Percentiles rank a stretch among this genome's conserved stretches.
Conservation (phyloP, 1,140 invertebrate genomes). For the Aricia agestis region DNA sequence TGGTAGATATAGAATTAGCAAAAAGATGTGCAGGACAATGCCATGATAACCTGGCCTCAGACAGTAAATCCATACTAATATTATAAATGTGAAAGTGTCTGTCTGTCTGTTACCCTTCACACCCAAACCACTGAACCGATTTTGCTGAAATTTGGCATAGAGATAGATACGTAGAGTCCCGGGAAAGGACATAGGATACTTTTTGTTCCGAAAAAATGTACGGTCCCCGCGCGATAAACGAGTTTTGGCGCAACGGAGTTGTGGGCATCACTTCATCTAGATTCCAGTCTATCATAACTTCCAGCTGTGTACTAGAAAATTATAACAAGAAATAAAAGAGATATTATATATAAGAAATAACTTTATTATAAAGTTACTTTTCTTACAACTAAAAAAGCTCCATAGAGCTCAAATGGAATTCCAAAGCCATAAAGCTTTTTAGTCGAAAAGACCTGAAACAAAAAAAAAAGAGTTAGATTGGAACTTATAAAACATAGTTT, state of each 20-base stretch:
- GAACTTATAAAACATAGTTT: not conserved
- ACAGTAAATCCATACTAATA: too few relatives aligned
- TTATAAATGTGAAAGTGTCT: too few relatives aligned
- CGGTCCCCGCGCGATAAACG: too few relatives aligned
- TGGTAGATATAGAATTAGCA: too few relatives aligned
- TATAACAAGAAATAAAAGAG: conserved; percentile 28
- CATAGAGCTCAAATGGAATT: conserved; percentile 67
- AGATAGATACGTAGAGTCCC: too few relatives aligned
- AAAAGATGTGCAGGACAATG: too few relatives aligned
- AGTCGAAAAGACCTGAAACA: conserved; percentile 85
- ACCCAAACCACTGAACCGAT: not conserved
- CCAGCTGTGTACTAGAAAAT: not conserved
- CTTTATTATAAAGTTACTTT: conserved; percentile 61
- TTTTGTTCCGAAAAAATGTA: too few relatives aligned
- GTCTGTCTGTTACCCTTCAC: conserved; percentile 21
- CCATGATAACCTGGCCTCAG: too few relatives aligned
- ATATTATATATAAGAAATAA: conserved; percentile 34
- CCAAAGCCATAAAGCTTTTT: conserved; percentile 74
- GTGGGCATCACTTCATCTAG: too few relatives aligned
- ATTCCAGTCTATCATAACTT: too few relatives aligned
- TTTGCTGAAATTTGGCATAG: too few relatives aligned
- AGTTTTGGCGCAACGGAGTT: too few relatives aligned
- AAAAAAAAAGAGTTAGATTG: conserved; percentile 37
- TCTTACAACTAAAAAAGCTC: conserved; percentile 68
- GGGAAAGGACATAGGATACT: not conserved